These are phyloP conservation scores for Silurus lanzhouensis DNA, from an alignment of 2,797 vertebrate genomes.

Conservation along the genomic window DNA sequence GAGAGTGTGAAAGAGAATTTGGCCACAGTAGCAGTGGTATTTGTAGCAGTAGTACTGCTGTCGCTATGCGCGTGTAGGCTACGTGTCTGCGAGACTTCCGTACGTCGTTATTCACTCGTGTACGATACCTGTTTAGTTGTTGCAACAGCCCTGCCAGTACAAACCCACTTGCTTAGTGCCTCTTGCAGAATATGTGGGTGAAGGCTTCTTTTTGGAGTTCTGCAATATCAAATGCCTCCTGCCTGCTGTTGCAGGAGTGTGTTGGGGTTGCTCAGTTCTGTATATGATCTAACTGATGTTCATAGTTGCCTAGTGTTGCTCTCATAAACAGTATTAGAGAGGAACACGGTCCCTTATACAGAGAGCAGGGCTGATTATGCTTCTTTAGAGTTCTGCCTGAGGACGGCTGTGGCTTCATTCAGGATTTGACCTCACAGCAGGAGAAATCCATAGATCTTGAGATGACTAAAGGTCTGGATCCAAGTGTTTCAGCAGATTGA, in stretches of 20 bases:
- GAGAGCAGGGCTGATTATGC: background rate
- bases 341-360: background rate
- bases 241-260: background rate
- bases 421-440: background rate
- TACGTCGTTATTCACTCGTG: background rate
- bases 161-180: background rate
- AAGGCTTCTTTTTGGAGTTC: background rate
- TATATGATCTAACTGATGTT: background rate
- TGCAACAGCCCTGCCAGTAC: background rate
- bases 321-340: background rate
- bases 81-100: background rate
- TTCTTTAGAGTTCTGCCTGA: background rate
- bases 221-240: background rate
- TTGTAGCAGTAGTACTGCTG: no score
- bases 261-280: background rate
- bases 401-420: background rate
- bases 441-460: background rate
- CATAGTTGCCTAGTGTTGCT: background rate
- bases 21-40: background rate
- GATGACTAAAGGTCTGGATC: background rate
- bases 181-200: background rate
- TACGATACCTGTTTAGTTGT: background rate
- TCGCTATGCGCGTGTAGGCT: background rate
- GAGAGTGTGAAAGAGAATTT: background rate
- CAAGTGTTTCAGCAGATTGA: background rate